Conservation (phyloP, 2,888 invertebrate genomes). For the Tinea trinotella region DNA sequence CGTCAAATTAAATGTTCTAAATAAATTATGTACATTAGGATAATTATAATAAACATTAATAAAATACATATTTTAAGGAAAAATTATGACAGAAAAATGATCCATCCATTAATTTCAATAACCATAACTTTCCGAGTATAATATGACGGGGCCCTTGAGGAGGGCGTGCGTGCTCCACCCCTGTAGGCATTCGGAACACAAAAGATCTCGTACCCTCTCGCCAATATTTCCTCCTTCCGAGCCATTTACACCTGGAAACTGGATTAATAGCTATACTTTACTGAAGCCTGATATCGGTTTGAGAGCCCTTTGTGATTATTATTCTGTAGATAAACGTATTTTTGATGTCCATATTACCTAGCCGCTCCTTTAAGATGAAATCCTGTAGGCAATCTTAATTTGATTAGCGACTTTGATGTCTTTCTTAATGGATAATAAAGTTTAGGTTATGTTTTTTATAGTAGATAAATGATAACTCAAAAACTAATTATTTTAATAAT, state of each 20-base stretch:
- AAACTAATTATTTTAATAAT: too few relatives aligned
- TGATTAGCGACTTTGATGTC: too few relatives aligned
- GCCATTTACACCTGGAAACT: constrained; percentile 22
- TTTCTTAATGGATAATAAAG: too few relatives aligned
- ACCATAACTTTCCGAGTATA: constrained; percentile 20
- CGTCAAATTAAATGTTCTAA: too few relatives aligned
- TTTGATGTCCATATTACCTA: background rate
- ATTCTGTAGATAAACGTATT: background rate
- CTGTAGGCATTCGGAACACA: constrained; percentile 20
- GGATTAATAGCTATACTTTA: constrained; percentile 22
- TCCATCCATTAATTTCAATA: constrained; percentile 20
- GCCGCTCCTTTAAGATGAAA: too few relatives aligned
- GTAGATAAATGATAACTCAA: too few relatives aligned
- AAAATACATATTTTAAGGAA: background rate
- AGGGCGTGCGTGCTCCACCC: constrained; percentile 19
- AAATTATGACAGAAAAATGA: background rate
- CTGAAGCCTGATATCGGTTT: constrained; percentile 6
- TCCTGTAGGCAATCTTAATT: too few relatives aligned
- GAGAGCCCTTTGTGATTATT: constrained; percentile 19
- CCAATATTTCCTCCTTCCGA: constrained; percentile 22
- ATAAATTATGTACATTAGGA: too few relatives aligned
- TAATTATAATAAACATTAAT: background rate
- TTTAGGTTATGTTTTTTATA: too few relatives aligned
- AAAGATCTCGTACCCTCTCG: constrained; percentile 18
- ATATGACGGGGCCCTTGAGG: constrained; percentile 18